phyloP scores from a whole-genome alignment of 2,888 invertebrate genomes.

The Lasius platythorax region DNA sequence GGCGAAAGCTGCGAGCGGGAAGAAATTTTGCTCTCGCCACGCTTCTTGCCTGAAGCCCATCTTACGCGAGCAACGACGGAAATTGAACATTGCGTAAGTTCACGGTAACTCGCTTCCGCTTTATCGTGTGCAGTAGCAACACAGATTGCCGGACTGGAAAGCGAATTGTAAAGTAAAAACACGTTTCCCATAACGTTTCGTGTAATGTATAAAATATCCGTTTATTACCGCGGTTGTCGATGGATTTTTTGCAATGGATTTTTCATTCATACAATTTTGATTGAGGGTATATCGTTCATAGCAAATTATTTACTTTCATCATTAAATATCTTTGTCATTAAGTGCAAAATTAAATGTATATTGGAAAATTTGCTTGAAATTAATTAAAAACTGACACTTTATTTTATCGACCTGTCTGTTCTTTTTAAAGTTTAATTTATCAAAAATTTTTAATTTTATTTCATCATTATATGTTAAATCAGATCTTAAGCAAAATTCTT shows the following conservation, averaged over 20 bases:
- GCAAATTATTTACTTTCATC: not conserved
- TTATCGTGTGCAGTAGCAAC: conserved; percentile 14
- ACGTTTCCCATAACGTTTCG: not conserved
- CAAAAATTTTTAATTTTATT: not conserved
- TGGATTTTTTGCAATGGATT: not conserved
- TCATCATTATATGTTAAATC: not conserved
- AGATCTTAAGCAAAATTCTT: not conserved
- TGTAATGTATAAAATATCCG: not conserved
- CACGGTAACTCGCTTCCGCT: conserved; percentile 50
- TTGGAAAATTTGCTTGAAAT: not conserved
- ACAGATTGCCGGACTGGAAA: not conserved
- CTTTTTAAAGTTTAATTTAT: not conserved
- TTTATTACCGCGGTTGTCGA: not conserved
- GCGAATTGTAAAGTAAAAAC: conserved; percentile 26
- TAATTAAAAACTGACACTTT: not conserved
- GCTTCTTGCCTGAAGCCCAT: conserved; percentile 30
- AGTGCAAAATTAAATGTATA: not conserved
- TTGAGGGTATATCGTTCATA: not conserved
- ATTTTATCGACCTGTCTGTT: not conserved
- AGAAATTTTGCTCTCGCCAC: conserved; percentile 39
- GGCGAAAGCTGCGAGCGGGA: conserved; percentile 56
- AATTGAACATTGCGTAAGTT: conserved; percentile 36
- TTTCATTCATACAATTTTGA: not conserved
- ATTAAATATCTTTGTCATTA: not conserved
- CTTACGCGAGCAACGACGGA: conserved; percentile 32